These are phyloP conservation scores for Melanitta fusca DNA, from an alignment of 2,797 vertebrate species.

Conservation along the genomic window DNA sequence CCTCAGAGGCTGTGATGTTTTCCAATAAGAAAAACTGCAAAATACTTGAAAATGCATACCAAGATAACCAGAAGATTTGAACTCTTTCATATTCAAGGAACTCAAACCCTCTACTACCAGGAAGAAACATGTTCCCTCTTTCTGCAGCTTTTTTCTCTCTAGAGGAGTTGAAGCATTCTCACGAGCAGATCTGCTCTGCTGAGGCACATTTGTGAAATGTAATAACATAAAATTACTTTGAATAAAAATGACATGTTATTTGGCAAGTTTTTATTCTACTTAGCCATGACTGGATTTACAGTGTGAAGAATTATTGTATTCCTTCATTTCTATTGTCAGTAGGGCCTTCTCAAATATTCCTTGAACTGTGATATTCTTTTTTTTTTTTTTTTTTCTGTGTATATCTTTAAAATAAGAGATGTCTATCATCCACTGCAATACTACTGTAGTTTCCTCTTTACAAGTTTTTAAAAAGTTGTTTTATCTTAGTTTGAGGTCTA, in stretches of 20 bases:
- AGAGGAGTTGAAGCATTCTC: background rate
- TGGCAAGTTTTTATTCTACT: background rate
- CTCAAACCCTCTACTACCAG: background rate
- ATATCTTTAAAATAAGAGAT: background rate
- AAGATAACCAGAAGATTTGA: background rate
- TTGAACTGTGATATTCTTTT: background rate
- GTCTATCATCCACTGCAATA: background rate
- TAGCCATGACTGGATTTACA: background rate
- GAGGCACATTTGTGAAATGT: background rate
- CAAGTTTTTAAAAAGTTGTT: background rate
- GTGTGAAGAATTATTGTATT: background rate
- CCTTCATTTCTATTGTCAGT: background rate
- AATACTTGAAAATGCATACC: background rate
- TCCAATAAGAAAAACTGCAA: background rate
- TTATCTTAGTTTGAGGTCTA: background rate
- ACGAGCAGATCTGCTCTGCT: background rate
- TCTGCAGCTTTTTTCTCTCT: background rate
- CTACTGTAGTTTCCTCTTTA: background rate
- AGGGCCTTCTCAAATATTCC: background rate
- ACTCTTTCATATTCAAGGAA: background rate
- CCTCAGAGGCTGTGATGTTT: background rate
- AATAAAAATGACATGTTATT: background rate
- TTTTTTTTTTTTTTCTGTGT: rapidly evolving
- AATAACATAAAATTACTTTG: background rate
- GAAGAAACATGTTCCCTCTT: background rate